These are phyloP conservation scores for Procambarus clarkii DNA, from an alignment of 1,140 invertebrate genomes.

Conservation along the genomic window DNA sequence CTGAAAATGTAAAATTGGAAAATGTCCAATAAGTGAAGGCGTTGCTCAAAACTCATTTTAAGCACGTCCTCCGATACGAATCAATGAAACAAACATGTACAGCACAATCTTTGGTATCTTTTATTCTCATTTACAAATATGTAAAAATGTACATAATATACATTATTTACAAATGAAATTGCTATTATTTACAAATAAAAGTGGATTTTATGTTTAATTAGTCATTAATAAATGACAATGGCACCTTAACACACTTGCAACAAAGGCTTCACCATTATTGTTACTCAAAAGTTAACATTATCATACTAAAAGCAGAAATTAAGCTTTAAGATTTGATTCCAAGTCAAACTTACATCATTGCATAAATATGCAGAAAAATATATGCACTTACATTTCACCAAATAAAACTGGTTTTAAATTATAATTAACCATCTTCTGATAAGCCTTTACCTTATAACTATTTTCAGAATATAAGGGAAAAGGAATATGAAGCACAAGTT, in stretches of 20 bases:
- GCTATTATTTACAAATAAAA: conserved; percentile 60
- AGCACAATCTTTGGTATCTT: conserved; percentile 58
- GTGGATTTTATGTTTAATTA: not conserved
- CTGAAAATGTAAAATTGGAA: not conserved
- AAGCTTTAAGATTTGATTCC: too few relatives aligned
- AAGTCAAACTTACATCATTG: too few relatives aligned
- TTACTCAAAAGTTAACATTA: not conserved
- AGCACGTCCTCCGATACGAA: not conserved
- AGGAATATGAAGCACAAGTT: too few relatives aligned
- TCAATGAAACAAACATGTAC: not conserved
- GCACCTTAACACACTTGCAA: not conserved
- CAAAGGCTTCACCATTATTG: not conserved
- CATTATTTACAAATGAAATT: conserved; percentile 64
- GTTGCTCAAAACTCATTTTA: not conserved
- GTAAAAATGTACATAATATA: conserved; percentile 66
- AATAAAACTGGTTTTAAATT: too few relatives aligned
- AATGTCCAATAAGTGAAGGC: not conserved
- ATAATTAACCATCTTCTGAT: too few relatives aligned
- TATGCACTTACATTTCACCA: too few relatives aligned
- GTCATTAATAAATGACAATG: conserved; percentile 9
- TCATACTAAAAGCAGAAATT: too few relatives aligned
- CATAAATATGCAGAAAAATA: too few relatives aligned
- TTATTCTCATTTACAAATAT: conserved; percentile 68
- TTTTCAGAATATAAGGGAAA: too few relatives aligned
- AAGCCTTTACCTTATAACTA: too few relatives aligned